Base-by-base conservation (phyloP, 2,888 invertebrate species). In the Oxytorus armatus region DNA sequence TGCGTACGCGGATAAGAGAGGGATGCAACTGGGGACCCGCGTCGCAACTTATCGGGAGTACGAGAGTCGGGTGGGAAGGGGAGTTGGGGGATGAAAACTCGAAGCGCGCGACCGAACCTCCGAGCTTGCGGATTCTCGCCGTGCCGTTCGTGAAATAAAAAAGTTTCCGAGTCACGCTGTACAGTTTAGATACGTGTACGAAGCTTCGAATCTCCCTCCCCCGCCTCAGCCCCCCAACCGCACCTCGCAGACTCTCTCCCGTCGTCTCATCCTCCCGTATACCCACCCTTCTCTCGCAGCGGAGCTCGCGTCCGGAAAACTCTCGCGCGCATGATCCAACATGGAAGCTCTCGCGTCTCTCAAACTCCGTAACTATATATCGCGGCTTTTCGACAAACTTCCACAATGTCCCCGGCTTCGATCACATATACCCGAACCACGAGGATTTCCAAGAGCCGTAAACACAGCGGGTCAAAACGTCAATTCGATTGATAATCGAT, bases 281-380 rank as follows among this genome's bases (percentile, higher is more conserved):
- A 55, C 73, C 14, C 47, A 47, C 47, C 63, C 25, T 36, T 74
- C 55, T 53, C 51, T 29, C 63, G 42, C 70, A 39, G 77, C 18
- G 65, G 42, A n/a, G 16, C 33, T 39, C 21, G 51, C 49, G 16
- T 49, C 63, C 55, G 57, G 69, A 72, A 79, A 81, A 82, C 73
- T 77, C 74, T 72, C 39, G 47, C 78, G 89, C 89, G 89, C 89
- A 87, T 84, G 86, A 85, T 87, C 87, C 87, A 89, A 87, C 83
- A 89, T 90, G 89, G 89, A 87, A 87, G 85, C 86, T 83, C 84
- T 47, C 49, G 25, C 10, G n/a, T 47, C 23, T 61, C 39, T 3
- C 73, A n/a, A 47, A n/a, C 14, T 42, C 23, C 57, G 29, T 51
- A 42, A 49, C 69, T 25, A 16, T 36, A 21, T 47, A 14, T 25